Base-by-base conservation (phyloP, 2,113 vertebrate genomes). In the Rhodinocichla rosea region DNA sequence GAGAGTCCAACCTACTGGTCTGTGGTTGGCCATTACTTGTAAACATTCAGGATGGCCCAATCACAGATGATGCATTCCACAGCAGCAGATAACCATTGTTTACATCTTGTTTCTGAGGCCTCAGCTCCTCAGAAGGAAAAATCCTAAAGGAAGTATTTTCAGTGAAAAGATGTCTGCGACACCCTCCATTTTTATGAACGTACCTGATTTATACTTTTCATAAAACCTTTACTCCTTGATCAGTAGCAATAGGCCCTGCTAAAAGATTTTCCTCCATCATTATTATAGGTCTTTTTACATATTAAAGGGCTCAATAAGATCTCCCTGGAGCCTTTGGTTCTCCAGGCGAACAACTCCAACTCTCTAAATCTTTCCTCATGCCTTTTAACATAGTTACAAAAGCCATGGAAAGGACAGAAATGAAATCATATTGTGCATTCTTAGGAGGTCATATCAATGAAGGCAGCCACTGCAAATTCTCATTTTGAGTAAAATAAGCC, bases 151-250 rank as follows among this genome's bases (percentile, higher is more conserved):
- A n/a, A n/a, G n/a, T n/a, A n/a, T n/a, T n/a, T n/a, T n/a, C n/a
- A n/a, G n/a, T n/a, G n/a, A n/a, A n/a, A n/a, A n/a, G n/a, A n/a
- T n/a, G n/a, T n/a, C n/a, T n/a, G n/a, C n/a, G n/a, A n/a, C n/a
- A 1, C 0, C 3, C 14, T 55, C 6, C 1, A 39, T 12, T 56
- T 84, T 90, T 50, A 55, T 79, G 26, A 88, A 70, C 1, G 1
- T 12, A 40, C 9, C 11, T 39, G 35, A 33, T 19, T 73, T 65
- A 45, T 16, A 28, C 15, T 37, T 50, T 63, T 50, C 42, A 45
- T 49, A 74, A 81, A 73, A 27, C 13, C 27, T 33, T 65, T 74
- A 52, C 15, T 74, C 32, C 12, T 57, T 50, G 27, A 44, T 33
- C 10, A 33, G 15, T 33, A 74, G 44, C 8, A 50, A 37, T 13